Conservation (phyloP, 2,888 invertebrate species). For the Sisyra terminalis region DNA sequence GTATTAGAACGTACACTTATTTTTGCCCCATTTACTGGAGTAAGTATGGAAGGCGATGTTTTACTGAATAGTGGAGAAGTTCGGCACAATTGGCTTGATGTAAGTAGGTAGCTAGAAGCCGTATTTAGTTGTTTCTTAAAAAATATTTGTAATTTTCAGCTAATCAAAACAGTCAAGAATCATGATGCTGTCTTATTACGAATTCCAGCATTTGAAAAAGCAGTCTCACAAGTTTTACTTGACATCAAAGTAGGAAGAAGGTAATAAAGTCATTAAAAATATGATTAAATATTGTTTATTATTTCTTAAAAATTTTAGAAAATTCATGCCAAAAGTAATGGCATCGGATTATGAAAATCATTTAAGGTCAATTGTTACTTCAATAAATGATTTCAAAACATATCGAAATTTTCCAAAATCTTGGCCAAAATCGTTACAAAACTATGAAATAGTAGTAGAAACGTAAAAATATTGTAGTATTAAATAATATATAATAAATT, state of each 20-base stretch:
- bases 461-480: conserved; percentile 42
- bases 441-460: conserved; percentile 76
- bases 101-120: conserved; percentile 31
- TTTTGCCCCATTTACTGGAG: conserved; percentile 80
- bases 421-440: conserved; percentile 56
- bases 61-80: conserved; percentile 88
- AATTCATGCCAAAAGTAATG: conserved; percentile 82
- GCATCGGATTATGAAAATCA: conserved; percentile 75
- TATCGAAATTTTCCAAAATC: conserved; percentile 45
- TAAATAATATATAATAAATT: no score
- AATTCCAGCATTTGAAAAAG: conserved; percentile 70
- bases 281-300: conserved; percentile 19
- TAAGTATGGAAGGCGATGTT: conserved; percentile 78
- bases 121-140: neutral
- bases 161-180: conserved; percentile 63
- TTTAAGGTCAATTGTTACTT: conserved; percentile 67
- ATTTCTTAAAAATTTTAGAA: conserved; percentile 34
- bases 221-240: conserved; percentile 67
- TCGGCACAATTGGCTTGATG: conserved; percentile 82
- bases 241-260: conserved; percentile 71
- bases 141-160: conserved; percentile 33
- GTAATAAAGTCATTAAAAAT: conserved; percentile 25
- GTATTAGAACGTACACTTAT: conserved; percentile 55
- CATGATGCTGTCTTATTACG: conserved; percentile 55
- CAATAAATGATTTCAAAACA: conserved; percentile 60